A percentile compares a stretch with the other conserved stretches of the same genome.
Evolutionary conservation across 1,140 invertebrate genomes (phyloP).

Genomic region (Micrasema minimum): DNA sequence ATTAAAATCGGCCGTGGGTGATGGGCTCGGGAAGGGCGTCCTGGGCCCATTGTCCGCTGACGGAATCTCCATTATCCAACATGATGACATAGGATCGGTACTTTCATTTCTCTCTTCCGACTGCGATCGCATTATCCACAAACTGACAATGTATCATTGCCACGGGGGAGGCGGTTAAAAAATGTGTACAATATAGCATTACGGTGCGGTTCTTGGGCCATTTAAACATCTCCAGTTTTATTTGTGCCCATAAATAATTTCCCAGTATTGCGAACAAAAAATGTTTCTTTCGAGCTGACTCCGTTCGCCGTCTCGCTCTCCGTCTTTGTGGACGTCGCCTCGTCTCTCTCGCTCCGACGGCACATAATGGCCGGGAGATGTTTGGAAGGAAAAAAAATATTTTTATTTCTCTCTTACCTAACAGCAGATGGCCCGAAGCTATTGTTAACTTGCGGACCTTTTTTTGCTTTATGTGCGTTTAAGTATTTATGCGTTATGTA

Average conservation of each 20-base stretch:
- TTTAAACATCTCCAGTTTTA: conserved; percentile 38
- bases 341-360: conserved; percentile 13
- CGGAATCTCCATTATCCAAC: conserved; percentile 16
- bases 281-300: conserved; percentile 27
- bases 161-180: conserved; percentile 28
- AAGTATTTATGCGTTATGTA: conserved; percentile 38
- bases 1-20: conserved; percentile 5
- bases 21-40: neutral
- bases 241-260: conserved; percentile 39
- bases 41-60: neutral
- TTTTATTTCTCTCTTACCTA: conserved; percentile 38
- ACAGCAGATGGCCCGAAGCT: conserved; percentile 35
- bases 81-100: conserved; percentile 5
- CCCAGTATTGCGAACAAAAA: conserved; percentile 33
- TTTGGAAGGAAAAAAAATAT: conserved; percentile 29
- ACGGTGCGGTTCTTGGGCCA: conserved; percentile 27
- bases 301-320: conserved; percentile 11
- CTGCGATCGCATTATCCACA: neutral
- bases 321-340: conserved; percentile 3
- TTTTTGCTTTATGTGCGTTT: conserved; percentile 34
- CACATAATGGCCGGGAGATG: conserved; percentile 28
- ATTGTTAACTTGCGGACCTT: conserved; percentile 35
- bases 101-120: neutral
- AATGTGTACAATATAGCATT: conserved; percentile 34
- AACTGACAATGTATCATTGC: conserved; percentile 26